A percentile compares a stretch with the other conserved stretches of the same genome.
These are phyloP conservation scores for Xiphorhynchus elegans DNA, from an alignment of 2,113 vertebrate species.

Conservation along the genomic window DNA sequence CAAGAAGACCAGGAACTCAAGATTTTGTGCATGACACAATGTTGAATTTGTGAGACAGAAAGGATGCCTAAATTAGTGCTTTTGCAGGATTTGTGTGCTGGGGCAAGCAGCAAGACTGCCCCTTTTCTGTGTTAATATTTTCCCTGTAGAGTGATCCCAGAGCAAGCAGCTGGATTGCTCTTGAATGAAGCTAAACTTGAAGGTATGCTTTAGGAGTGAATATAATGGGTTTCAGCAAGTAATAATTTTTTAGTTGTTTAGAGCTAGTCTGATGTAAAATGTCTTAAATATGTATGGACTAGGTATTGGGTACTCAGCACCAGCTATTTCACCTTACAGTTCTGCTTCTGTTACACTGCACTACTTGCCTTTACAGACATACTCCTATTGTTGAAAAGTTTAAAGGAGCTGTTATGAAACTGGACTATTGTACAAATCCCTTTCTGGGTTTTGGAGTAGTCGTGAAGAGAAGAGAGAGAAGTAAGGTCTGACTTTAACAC, in stretches of 20 bases:
- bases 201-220: neutral
- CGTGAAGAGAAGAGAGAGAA: neutral
- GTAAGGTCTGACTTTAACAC: neutral
- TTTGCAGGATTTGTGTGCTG: neutral
- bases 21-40: neutral
- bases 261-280: neutral
- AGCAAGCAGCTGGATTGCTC: neutral
- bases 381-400: neutral
- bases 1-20: neutral
- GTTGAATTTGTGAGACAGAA: neutral
- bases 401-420: neutral
- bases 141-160: neutral
- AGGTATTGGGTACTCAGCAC: neutral
- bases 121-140: neutral
- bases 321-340: neutral
- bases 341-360: neutral
- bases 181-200: neutral
- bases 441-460: neutral
- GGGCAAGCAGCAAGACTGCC: neutral
- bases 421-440: neutral
- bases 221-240: neutral
- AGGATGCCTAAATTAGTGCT: neutral
- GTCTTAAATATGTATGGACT: neutral
- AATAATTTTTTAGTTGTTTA: neutral
- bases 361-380: neutral